Evolutionary conservation across 2,113 vertebrate species (phyloP), one percentile per base, ranked within the genome.

Genomic region (Xerus inauris): DNA sequence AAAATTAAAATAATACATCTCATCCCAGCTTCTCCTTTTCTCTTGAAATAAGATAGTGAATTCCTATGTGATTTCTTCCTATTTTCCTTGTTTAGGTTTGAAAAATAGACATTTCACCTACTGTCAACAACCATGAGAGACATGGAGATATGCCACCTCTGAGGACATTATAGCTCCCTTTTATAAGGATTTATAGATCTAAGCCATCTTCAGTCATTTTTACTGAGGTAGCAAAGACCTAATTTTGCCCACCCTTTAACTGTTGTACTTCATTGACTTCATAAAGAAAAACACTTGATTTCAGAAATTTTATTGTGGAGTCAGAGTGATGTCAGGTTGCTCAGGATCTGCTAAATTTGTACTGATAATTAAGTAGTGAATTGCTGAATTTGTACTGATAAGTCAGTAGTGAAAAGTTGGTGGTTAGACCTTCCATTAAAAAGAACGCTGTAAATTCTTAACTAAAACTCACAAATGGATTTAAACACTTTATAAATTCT

Each of bases 251-350:
- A 93, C 22, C 30, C 20, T 87, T 89, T 65, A 65, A 71, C 35
- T 94, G 38, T 6, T 71, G 17, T 24, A 45, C 13, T 84, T 94
- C 20, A 35, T 93, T 94, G 92, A n/a, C n/a, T n/a, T n/a, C n/a
- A n/a, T n/a, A n/a, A 59, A 86, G 40, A 20, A 87, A 82, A 93
- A 76, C 86, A 35, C 3, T 91, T 28, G 26, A 89, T n/a, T 88
- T 97, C 26, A 94, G 38, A 95, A 71, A 71, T 95, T 90, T 94
- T 92, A 87, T 93, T 94, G 90, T 95, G 38, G 57, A 79, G 10
- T 89, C 84, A 75, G 47, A 64, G 65, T 94, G 35, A 88, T 32
- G 72, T 87, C 54, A 69, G 45, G 10, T 94, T 94, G 47, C 35
- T 75, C 79, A 88, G 38, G 11, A 75, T 97, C 9, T 87, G 49